Percentiles rank a stretch among this genome's conserved stretches.
phyloP scores from a whole-genome alignment of 2,888 invertebrate species.

The Cerastis rubricosa region DNA sequence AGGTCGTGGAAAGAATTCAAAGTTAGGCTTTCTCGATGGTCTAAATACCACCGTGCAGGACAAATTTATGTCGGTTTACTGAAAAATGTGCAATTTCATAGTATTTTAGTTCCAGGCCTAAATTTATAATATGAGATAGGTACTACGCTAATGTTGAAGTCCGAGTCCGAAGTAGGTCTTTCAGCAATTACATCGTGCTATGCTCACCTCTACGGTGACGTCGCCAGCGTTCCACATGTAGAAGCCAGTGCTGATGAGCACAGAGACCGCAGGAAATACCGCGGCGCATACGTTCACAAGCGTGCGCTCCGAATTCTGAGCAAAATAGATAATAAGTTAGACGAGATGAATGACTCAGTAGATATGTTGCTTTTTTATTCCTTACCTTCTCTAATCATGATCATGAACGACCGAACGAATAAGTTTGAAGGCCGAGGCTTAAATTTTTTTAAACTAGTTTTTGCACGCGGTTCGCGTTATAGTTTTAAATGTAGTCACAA shows the following conservation, averaged over 20 bases:
- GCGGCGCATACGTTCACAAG: conserved; percentile 62
- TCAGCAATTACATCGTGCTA: no score
- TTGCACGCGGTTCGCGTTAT: no score
- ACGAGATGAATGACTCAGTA: not conserved
- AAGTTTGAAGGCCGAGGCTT: no score
- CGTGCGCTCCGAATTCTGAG: conserved; percentile 71
- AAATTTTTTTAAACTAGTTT: no score
- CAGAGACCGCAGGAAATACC: conserved; percentile 53
- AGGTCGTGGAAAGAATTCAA: no score
- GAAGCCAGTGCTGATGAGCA: conserved; percentile 71
- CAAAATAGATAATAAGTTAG: no score
- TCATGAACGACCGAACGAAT: not conserved
- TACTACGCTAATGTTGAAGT: not conserved
- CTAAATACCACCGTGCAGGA: no score
- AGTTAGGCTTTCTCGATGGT: not conserved
- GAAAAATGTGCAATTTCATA: no score
- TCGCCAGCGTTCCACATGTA: conserved; percentile 78
- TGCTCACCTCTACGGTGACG: conserved; percentile 73
- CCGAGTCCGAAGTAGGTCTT: not conserved
- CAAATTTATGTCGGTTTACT: no score
- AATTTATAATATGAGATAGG: not conserved
- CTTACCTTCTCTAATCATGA: not conserved
- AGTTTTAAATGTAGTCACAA: no score
- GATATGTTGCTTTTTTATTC: not conserved
- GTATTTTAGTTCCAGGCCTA: not conserved